Percentiles rank a stretch among this genome's conserved stretches.
phyloP scores from a whole-genome alignment of 2,113 vertebrate genomes.

The Sterrhoptilus dennistouni region DNA sequence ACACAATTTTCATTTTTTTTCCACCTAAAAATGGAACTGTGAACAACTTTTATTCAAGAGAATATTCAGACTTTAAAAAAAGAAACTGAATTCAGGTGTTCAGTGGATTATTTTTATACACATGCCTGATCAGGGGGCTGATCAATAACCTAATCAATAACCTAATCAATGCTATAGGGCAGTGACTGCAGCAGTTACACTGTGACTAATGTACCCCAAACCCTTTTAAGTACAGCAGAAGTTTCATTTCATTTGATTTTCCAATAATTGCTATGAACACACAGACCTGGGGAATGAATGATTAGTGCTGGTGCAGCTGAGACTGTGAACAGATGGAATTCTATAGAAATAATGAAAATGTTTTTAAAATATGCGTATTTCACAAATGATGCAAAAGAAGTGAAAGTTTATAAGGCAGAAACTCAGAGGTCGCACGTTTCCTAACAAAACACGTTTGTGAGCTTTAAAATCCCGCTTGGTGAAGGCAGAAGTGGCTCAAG shows the following conservation, averaged over 20 bases:
- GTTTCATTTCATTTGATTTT: conserved; percentile 24
- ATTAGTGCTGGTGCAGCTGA: neutral
- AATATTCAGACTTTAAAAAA: neutral
- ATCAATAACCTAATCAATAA: neutral
- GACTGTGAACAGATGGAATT: neutral
- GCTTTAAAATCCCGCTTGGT: neutral
- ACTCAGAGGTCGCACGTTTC: neutral
- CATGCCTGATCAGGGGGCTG: neutral
- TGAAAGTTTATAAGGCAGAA: neutral
- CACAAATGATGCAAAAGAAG: neutral
- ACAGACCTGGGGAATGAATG: neutral
- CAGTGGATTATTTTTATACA: neutral
- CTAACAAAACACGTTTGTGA: neutral
- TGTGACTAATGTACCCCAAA: neutral
- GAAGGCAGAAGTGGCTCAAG: neutral
- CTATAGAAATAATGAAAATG: neutral
- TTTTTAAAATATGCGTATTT: neutral
- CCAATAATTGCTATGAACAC: neutral
- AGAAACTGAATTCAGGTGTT: neutral
- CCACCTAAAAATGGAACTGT: neutral
- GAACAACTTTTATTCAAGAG: neutral
- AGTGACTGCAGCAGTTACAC: fast-evolving
- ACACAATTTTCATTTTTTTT: neutral
- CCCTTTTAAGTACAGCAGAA: neutral
- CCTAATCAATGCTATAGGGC: neutral